Percentiles rank a stretch among this genome's conserved stretches.
Evolutionary conservation across 2,113 vertebrate genomes (phyloP).

Genomic region (Labeo rohita): DNA sequence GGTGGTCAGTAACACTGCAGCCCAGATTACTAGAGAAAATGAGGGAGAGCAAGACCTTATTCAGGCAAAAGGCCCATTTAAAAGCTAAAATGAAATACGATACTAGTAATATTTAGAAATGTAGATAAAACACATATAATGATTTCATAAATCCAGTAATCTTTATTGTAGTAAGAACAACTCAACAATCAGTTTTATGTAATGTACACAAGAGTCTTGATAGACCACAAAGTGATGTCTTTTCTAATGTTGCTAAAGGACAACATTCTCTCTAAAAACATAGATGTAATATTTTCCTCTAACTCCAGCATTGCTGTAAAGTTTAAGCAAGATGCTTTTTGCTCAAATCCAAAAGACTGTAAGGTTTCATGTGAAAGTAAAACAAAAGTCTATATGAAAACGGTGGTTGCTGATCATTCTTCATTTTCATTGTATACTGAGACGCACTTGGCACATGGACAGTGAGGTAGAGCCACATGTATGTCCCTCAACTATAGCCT

Average conservation of each 20-base stretch:
- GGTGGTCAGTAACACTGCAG: background rate
- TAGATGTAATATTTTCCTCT: background rate
- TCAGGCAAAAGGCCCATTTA: background rate
- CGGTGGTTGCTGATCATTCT: background rate
- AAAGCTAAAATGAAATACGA: background rate
- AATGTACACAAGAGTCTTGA: background rate
- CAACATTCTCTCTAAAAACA: background rate
- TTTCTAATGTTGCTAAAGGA: background rate
- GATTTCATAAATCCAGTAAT: background rate
- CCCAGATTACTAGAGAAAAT: background rate
- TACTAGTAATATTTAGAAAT: background rate
- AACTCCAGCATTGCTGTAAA: background rate
- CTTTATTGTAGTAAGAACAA: conserved; percentile 34
- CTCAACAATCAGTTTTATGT: background rate
- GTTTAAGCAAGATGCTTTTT: background rate
- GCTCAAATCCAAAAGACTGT: background rate
- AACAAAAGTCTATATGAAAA: background rate
- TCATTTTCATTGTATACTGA: background rate
- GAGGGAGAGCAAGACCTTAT: background rate
- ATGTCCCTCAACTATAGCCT: background rate
- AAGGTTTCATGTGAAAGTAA: conserved; percentile 9
- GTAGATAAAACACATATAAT: background rate
- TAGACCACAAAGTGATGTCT: background rate
- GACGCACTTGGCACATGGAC: conserved; percentile 10
- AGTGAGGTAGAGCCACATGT: conserved; percentile 16